Evolutionary conservation across 2,888 invertebrate genomes (phyloP), one percentile per base, ranked within the genome.

Genomic region (Flexamia atlantica): DNA sequence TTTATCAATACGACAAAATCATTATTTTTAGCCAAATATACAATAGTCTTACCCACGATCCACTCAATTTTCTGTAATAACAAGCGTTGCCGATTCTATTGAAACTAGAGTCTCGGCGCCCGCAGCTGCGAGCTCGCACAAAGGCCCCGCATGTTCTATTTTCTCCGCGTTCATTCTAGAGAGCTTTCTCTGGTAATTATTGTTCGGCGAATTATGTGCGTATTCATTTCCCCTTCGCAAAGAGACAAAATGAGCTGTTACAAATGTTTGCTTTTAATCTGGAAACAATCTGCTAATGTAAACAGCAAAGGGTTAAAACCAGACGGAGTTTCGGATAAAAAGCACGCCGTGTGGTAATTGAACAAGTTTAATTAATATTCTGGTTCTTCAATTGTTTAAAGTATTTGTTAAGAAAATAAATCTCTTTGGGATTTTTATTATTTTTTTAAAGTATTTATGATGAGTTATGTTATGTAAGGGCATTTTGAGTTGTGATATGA

Each of bases 201-300:
- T 64, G 53, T 28, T 14, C 30, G 12, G 30, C 30, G 30, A 64
- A 64, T 64, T 64, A 30, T 64, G 57, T 57, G 64, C 64, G 25
- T 14, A 28, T 64, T 64, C 53, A 23, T 53, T 23, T 64, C 64
- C 30, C 28, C 20, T 30, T 17, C 17, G 57, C 25, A 57, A 57
- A 57, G 57, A 57, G 64, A 64, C 64, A 28, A 64, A 64, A 64
- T 64, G 25, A 64, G 64, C 64, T 64, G 53, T 53, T 46, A 28
- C 64, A 28, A 64, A 64, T 28, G 64, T 64, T 64, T 64, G 30
- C 64, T 64, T 64, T 64, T 64, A 64, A 64, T 64, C 64, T 28
- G 25, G 64, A 64, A 64, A 64, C 64, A 64, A 64, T 64, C 64
- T 64, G 64, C 64, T 64, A 30, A 64, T 28, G 64, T 12, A 64